A percentile compares a stretch with the other conserved stretches of the same genome.
Conservation (phyloP, 2,797 vertebrate species). For the Centropyge bicolor region DNA sequence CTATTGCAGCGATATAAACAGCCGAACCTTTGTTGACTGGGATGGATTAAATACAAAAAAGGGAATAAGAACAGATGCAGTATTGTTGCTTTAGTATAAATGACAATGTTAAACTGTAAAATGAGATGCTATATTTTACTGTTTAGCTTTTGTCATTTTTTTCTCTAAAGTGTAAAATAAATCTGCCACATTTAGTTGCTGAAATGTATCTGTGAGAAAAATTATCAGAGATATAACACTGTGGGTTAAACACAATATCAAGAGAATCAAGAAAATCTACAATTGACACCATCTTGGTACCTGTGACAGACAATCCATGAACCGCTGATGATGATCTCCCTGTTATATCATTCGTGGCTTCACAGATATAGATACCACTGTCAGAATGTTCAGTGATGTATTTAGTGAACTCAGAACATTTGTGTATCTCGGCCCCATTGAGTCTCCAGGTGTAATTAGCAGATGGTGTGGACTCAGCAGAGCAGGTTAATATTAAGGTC, state of each 20-base stretch:
- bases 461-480: slow-evolving; percentile 52
- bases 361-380: slow-evolving; percentile 63
- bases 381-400: background rate
- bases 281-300: slow-evolving; percentile 17
- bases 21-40: fast-evolving
- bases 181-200: no score
- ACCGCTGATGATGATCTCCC: background rate
- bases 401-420: slow-evolving; percentile 30
- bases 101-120: no score
- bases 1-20: slow-evolving; percentile 73
- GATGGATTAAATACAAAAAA: background rate
- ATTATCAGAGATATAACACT: background rate
- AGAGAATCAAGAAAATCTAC: no score
- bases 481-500: slow-evolving; percentile 53
- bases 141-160: no score
- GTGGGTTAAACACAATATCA: background rate
- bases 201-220: no score
- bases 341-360: slow-evolving; percentile 50
- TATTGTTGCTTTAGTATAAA: no score
- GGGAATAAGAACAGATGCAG: background rate
- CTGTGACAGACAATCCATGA: slow-evolving; percentile 49
- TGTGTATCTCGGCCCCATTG: slow-evolving; percentile 29
- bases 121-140: no score
- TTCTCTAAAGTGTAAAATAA: no score
- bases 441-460: slow-evolving; percentile 62